Evolutionary conservation across 2,113 vertebrate species (phyloP), one percentile per base, ranked within the genome.

Genomic region (Erythrolamprus reginae): DNA sequence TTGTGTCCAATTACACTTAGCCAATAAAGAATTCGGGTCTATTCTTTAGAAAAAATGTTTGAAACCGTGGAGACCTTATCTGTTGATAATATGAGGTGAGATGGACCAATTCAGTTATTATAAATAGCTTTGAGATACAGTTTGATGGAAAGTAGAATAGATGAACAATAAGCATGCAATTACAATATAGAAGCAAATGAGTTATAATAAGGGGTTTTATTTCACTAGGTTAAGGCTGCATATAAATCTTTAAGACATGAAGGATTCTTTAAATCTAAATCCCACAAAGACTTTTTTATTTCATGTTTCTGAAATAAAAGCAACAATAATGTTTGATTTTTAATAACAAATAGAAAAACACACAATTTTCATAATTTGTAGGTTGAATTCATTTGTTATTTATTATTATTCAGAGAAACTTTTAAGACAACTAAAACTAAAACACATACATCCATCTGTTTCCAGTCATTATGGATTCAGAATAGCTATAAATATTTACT

Each of bases 401-500:
- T 61, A 61, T 58, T 33, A 33, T 65, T n/a, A 65, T 65, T 88
- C 45, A 12, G 56, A n/a, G n/a, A 65, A 65, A 58, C 87, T n/a
- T 70, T 70, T 17, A 56, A 56, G 42, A 56, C 19, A 19, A 56
- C 38, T 24, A 65, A 50, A 47, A 65, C 10, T 58, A 4, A 9
- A 58, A 58, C 19, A 15, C 10, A 61, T 10, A 48, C 33, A 1
- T 3, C 70, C 86, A 58, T 28, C 47, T 61, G 24, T 45, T 48
- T 17, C 86, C 28, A 26, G 26, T 47, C 56, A 33, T 88, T 33
- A 26, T 50, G 45, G 8, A 70, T 88, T n/a, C 45, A 50, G 58
- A 56, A 65, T n/a, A 15, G 56, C 58, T 88, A 88, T 88, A 50
- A 88, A 88, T 65, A 88, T 47, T 61, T 88, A 48, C 87, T 70